These are phyloP conservation scores for Trididemnum nubilum DNA, from an alignment of 23 tunicate species.

Conservation along the genomic window DNA sequence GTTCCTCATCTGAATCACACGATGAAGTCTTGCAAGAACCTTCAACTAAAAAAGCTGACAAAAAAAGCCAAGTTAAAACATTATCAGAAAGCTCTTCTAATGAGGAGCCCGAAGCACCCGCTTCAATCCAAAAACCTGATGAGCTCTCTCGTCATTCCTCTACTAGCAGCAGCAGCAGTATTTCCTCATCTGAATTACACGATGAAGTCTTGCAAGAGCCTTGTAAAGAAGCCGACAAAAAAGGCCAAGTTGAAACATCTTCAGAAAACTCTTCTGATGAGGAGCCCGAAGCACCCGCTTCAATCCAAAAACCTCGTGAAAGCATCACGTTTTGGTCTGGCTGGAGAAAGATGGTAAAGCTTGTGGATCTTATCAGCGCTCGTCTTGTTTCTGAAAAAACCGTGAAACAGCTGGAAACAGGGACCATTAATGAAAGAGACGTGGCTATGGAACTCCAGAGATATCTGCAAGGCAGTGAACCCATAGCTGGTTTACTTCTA, in stretches of 20 bases:
- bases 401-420: constrained; percentile 55
- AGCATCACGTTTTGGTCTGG: constrained; percentile 78
- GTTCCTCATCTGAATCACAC: background rate
- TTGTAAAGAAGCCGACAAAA: background rate
- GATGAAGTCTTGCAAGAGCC: too few species aligned
- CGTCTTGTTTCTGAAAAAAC: constrained; percentile 74
- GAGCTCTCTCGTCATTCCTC: background rate
- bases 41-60: background rate
- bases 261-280: background rate
- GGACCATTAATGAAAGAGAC: constrained; percentile 59
- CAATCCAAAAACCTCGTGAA: background rate
- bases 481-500: constrained; percentile 88
- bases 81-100: background rate
- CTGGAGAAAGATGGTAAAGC: constrained; percentile 74
- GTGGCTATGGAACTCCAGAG: constrained; percentile 46
- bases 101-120: background rate
- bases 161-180: background rate
- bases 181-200: background rate
- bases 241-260: background rate
- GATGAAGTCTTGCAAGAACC: too few species aligned
- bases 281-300: background rate
- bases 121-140: background rate
- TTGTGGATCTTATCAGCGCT: constrained; percentile 70
- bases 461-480: constrained; percentile 82
- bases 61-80: background rate